Conservation (phyloP, 1,140 invertebrate species). For the Calosoma granatense region DNA sequence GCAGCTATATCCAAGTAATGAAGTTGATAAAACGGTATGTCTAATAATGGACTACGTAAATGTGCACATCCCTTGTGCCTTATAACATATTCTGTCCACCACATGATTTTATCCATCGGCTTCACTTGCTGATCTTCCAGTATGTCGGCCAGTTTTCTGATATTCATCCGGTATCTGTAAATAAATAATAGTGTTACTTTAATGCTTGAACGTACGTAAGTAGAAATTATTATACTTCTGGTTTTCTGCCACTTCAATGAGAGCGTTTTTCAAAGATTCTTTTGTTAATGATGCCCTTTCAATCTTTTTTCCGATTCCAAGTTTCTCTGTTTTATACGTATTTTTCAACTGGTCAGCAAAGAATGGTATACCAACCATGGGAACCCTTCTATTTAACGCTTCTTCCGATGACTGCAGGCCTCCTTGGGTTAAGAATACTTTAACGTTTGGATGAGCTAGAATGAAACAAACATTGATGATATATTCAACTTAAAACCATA, state of each 20-base stretch:
- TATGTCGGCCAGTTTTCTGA: neutral
- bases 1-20: conserved; percentile 43
- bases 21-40: conserved; percentile 45
- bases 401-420: conserved; percentile 40
- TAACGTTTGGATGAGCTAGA: conserved; percentile 33
- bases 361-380: conserved; percentile 38
- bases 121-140: conserved; percentile 39
- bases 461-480: too few species aligned
- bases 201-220: neutral
- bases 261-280: conserved; percentile 18
- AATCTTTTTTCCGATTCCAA: conserved; percentile 22
- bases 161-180: neutral
- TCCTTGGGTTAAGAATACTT: conserved; percentile 40
- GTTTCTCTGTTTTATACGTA: conserved; percentile 18
- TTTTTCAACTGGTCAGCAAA: conserved; percentile 31
- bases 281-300: conserved; percentile 20
- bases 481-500: too few species aligned
- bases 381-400: conserved; percentile 37
- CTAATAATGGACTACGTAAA: conserved; percentile 38
- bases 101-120: conserved; percentile 43
- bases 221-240: conserved; percentile 18
- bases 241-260: conserved; percentile 19
- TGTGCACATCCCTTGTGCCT: conserved; percentile 40
- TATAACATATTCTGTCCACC: conserved; percentile 52
- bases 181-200: neutral